Base-by-base conservation (phyloP, 2,888 invertebrate species). In the Bruchidius siliquastri region DNA sequence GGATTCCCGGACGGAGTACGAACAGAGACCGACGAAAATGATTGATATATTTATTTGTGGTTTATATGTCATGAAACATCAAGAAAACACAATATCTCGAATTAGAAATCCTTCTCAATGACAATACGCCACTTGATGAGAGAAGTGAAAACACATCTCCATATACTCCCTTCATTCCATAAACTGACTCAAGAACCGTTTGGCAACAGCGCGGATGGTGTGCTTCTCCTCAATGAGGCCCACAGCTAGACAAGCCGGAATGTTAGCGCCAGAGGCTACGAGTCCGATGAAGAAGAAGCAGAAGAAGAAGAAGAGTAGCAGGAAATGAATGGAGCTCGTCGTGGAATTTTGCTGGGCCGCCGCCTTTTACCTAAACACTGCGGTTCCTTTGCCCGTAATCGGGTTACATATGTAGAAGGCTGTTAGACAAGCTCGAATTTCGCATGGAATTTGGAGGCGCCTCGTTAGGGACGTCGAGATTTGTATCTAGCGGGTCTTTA, bases 261-360 rank as follows among this genome's bases (percentile, higher is more conserved):
- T 81, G 78, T 79, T 79, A 80, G 81, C 81, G 81, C 81, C 81
- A 79, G 77, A 78, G 80, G 79, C 79, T 8, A 49, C 49, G 49
- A 13, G 18, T 13, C 49, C 49, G 18, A 13, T 13, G 49, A 49
- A 49, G 49, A 49, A 8, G 49, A 49, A 49, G 49, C 3, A 4
- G 49, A 49, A 49, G 49, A 49, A 8, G 49, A 49, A 49, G 49
- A 49, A 49, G 49, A 49, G 18, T 3, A 49, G 6, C 49, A 49
- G 49, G 49, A 49, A 49, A 49, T 49, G 49, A 49, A 49, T 49
- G 49, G 49, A 13, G 49, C 49, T 49, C 49, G 49, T 49, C 49
- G 49, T 13, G 49, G 49, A 49, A 49, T 49, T 49, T 30, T 49
- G 49, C 49, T 49, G 49, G 49, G 18, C 49, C 49, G 18, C 49